phyloP scores from a whole-genome alignment of 2,797 vertebrate species.

The Bucorvus abyssinicus region DNA sequence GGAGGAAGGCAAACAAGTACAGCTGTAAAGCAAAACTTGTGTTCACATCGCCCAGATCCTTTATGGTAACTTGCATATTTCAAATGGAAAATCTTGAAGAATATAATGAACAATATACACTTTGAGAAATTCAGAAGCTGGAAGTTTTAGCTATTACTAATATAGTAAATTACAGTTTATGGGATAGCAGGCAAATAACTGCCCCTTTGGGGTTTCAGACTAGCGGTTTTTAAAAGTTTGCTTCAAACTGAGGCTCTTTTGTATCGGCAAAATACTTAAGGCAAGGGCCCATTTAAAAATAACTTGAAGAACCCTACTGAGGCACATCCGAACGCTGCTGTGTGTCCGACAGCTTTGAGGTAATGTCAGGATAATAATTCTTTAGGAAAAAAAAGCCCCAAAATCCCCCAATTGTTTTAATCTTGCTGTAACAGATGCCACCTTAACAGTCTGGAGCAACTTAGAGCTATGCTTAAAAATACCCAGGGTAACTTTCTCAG shows the following conservation, averaged over 20 bases:
- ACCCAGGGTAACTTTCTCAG: not conserved
- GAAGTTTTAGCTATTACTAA: slow-evolving; percentile 39
- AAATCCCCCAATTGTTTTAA: not conserved
- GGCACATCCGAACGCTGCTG: not conserved
- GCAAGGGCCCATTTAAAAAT: slow-evolving; percentile 14
- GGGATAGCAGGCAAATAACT: slow-evolving; percentile 23
- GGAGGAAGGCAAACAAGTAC: not conserved
- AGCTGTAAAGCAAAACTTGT: not conserved
- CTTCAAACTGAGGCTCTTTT: slow-evolving; percentile 27
- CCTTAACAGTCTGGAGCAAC: not conserved
- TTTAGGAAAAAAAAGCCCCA: not conserved
- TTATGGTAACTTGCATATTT: not conserved
- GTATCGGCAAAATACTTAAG: not conserved
- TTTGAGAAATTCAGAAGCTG: slow-evolving; percentile 21
- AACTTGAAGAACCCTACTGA: not conserved
- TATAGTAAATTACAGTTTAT: slow-evolving; percentile 48
- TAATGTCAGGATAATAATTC: not conserved
- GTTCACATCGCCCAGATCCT: not conserved
- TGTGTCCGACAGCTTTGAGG: not conserved
- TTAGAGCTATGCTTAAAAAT: slow-evolving; percentile 30
- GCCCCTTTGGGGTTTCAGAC: slow-evolving; percentile 28
- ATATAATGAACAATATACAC: not conserved
- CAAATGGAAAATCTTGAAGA: not conserved
- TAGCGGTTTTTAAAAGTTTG: slow-evolving; percentile 38
- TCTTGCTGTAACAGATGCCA: slow-evolving; percentile 14